Base-by-base conservation (phyloP, 2,888 invertebrate species). In the Dicycla oo region DNA sequence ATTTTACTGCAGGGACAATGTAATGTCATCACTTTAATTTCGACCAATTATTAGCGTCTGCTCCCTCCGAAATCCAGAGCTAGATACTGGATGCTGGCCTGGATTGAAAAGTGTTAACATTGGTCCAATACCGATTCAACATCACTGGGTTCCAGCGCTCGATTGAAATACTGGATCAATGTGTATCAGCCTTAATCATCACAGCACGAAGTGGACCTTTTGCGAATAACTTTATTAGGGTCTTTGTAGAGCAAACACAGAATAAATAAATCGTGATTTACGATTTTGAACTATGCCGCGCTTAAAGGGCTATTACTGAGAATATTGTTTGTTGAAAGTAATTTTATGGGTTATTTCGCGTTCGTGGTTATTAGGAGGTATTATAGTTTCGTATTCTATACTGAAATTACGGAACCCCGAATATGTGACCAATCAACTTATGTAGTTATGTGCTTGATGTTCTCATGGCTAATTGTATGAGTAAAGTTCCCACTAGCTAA, bases 251-350 rank as follows among this genome's bases (percentile, higher is more conserved):
- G 75, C 83, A 85, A 85, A 85, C 76, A 78, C 74, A 58, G 83
- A 81, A 85, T 86, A 84, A 86, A 84, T 85, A 80, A 75, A 73
- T 69, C 47, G 47, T 79, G 86, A 86, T 86, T 86, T 85, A 85
- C 74, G 78, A 75, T 78, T 79, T 78, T 82, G 79, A 80, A 78
- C 82, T 82, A 45, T 69, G 65, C 54, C 23, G 73, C 69, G 74
- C 75, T 82, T 82, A 80, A 23, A 70, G 63, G 69, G 79, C 64
- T 74, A 78, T 78, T 81, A 79, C 54, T 62, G 26, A 23, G 49
- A 40, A 80, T 73, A 67, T 67, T 81, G 73, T 70, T 68, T 69
- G 78, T 82, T 78, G 23, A 66, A 45, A 57, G 65, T 78, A 51
- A 74, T 78, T 73, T 65, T 69, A 73, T 73, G 40, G 65, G 53